These are phyloP conservation scores for Seladonia tumulorum DNA, from an alignment of 2,888 invertebrate species.

Conservation along the genomic window DNA sequence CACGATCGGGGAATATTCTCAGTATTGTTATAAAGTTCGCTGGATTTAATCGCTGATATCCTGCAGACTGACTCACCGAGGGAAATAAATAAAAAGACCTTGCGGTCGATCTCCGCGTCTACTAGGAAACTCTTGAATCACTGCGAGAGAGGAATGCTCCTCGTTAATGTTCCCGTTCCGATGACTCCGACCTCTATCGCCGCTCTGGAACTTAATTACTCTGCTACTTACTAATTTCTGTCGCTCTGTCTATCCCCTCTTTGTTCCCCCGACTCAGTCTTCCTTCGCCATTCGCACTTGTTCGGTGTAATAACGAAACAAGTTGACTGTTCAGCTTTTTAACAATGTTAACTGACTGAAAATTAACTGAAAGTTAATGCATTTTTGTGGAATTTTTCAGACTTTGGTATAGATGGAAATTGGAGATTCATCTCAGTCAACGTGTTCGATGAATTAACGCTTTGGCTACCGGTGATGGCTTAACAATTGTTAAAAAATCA, in stretches of 20 bases:
- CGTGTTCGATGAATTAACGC: neutral
- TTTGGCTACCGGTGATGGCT: neutral
- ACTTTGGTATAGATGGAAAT: neutral
- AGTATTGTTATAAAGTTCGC: slow-evolving; percentile 81
- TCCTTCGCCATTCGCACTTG: neutral
- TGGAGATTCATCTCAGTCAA: neutral
- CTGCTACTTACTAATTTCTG: neutral
- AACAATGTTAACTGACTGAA: neutral
- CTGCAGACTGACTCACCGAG: slow-evolving; percentile 75
- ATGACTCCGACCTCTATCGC: neutral
- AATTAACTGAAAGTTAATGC: too few relatives aligned
- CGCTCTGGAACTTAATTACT: slow-evolving; percentile 11
- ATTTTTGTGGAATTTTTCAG: neutral
- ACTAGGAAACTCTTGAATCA: slow-evolving; percentile 52
- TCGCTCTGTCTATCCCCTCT: neutral
- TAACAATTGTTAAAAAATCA: too few relatives aligned
- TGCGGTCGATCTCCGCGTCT: slow-evolving; percentile 52
- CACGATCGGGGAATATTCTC: slow-evolving; percentile 77
- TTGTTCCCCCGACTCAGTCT: neutral
- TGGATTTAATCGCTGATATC: slow-evolving; percentile 82
- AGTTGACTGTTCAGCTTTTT: slow-evolving; percentile 1
- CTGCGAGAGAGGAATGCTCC: slow-evolving; percentile 19
- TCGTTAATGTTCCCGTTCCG: slow-evolving; percentile 21
- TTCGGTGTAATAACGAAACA: neutral
- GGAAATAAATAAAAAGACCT: slow-evolving; percentile 63